Percentiles rank a stretch among this genome's conserved stretches.
phyloP scores from a whole-genome alignment of 2,888 invertebrate genomes.

The Drosophila mimetica region DNA sequence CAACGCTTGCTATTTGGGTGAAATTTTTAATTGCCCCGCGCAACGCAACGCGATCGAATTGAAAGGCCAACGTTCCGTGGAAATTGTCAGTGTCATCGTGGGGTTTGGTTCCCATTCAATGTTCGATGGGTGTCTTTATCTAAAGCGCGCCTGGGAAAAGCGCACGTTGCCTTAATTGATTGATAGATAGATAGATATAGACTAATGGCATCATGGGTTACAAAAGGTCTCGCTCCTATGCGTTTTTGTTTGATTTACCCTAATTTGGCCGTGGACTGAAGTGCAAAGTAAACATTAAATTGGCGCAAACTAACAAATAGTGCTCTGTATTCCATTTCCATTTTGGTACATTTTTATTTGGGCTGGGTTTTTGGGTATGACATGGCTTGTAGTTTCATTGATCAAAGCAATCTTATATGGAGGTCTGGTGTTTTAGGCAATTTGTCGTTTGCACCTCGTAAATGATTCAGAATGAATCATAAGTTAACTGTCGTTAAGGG shows the following conservation, averaged over 20 bases:
- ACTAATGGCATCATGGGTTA: conserved; percentile 46
- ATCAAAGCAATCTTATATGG: conserved; percentile 36
- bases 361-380: conserved; percentile 2
- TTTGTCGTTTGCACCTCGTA: conserved; percentile 64
- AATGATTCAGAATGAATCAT: conserved; percentile 29
- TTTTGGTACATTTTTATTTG: conserved; percentile 39
- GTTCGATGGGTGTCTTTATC: conserved; percentile 56
- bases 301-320: conserved; percentile 75
- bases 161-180: conserved; percentile 67
- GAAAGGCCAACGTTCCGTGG: conserved; percentile 49
- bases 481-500: background rate
- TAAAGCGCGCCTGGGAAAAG: conserved; percentile 67
- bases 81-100: conserved; percentile 67
- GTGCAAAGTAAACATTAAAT: conserved; percentile 78
- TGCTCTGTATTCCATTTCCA: conserved; percentile 43
- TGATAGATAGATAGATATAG: conserved; percentile 38
- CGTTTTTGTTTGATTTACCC: conserved; percentile 62
- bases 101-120: conserved; percentile 39
- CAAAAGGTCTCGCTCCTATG: conserved; percentile 38
- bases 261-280: conserved; percentile 57
- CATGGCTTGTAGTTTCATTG: conserved; percentile 6
- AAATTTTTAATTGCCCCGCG: conserved; percentile 69
- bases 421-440: conserved; percentile 24
- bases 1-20: conserved; percentile 68
- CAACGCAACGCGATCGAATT: conserved; percentile 49